These are phyloP conservation scores for Lithophane socia DNA, from an alignment of 2,888 invertebrate genomes.

Conservation along the genomic window DNA sequence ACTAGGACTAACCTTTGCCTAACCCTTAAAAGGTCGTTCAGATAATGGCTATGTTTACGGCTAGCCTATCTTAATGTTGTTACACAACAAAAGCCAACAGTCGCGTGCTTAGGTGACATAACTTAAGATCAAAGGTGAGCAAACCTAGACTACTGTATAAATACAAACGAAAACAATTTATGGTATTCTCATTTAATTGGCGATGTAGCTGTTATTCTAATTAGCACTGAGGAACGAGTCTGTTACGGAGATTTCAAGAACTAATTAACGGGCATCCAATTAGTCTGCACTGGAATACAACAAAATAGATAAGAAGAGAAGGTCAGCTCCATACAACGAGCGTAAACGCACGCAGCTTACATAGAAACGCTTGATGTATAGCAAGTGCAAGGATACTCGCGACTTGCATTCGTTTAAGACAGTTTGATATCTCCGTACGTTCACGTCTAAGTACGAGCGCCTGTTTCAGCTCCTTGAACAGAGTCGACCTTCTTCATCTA, in stretches of 20 bases:
- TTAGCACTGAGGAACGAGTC: constrained; percentile 62
- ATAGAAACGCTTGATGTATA: background rate
- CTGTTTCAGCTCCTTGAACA: accelerated
- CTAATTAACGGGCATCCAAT: constrained; percentile 68
- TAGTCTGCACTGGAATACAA: constrained; percentile 44
- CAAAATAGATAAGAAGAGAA: background rate
- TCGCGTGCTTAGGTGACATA: constrained; percentile 39
- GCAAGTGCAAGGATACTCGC: background rate
- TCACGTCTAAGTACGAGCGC: background rate
- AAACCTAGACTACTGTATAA: constrained; percentile 43
- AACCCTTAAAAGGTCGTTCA: constrained; percentile 44
- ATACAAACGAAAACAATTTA: constrained; percentile 60
- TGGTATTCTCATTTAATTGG: constrained; percentile 61
- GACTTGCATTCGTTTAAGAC: background rate
- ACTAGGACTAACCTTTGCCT: constrained; percentile 32
- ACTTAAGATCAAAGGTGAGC: constrained; percentile 52
- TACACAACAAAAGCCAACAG: constrained; percentile 41
- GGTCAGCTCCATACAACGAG: background rate
- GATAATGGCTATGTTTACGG: constrained; percentile 35
- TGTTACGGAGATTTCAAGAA: constrained; percentile 67
- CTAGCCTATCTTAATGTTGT: constrained; percentile 13
- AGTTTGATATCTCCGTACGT: background rate
- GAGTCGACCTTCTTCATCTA: background rate
- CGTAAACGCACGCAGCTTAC: background rate
- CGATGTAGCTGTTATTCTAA: constrained; percentile 65